A percentile compares a stretch with the other conserved stretches of the same genome.
These are phyloP conservation scores for Athalia cordata DNA, from an alignment of 2,888 invertebrate species.

Conservation along the genomic window DNA sequence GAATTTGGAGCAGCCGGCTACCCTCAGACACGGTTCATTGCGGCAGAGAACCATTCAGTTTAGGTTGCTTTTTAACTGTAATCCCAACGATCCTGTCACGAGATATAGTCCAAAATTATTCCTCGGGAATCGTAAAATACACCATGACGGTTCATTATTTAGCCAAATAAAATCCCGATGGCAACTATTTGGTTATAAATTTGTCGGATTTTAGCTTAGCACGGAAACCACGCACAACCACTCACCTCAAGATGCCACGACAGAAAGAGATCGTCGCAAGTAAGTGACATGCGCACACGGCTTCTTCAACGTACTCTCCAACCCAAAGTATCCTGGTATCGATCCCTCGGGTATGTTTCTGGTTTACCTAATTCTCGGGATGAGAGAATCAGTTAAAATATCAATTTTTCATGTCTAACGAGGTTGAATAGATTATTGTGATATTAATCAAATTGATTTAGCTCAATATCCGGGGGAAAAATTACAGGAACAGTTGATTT, in stretches of 20 bases:
- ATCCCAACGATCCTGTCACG: neutral
- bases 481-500: neutral
- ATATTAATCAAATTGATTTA: too few relatives aligned
- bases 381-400: too few relatives aligned
- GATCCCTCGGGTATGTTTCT: slow-evolving; percentile 52
- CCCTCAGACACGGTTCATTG: too few relatives aligned
- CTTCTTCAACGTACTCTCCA: slow-evolving; percentile 60
- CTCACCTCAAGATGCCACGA: slow-evolving; percentile 73
- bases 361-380: too few relatives aligned
- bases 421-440: too few relatives aligned
- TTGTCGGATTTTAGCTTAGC: slow-evolving; percentile 62
- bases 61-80: too few relatives aligned
- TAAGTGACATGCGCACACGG: slow-evolving; percentile 70
- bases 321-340: slow-evolving; percentile 59
- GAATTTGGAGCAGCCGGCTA: too few relatives aligned
- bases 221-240: slow-evolving; percentile 64
- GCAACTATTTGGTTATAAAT: slow-evolving; percentile 53
- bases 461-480: too few relatives aligned
- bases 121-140: neutral
- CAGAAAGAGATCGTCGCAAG: slow-evolving; percentile 71
- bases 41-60: too few relatives aligned
- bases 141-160: slow-evolving; percentile 57
- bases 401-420: too few relatives aligned
- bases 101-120: slow-evolving; percentile 17
- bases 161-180: slow-evolving; percentile 62